Percentiles rank a stretch among this genome's conserved stretches.
Evolutionary conservation across 2,113 vertebrate genomes (phyloP).

Genomic region (Lepus timidus): DNA sequence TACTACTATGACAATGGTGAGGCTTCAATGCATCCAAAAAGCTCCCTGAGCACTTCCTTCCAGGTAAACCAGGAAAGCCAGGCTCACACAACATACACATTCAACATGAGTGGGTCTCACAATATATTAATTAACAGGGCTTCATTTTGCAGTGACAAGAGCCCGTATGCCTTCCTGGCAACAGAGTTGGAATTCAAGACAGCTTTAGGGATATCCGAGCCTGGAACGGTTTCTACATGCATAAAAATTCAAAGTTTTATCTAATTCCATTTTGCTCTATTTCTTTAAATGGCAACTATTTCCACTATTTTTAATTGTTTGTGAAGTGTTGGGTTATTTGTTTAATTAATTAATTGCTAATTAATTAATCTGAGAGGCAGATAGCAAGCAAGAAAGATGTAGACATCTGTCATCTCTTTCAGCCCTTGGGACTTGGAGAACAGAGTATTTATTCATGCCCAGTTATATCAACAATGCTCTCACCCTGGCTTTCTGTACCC

Average conservation of each 20-base stretch:
- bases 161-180: slow-evolving; percentile 81
- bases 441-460: too few relatives aligned
- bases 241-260: slow-evolving; percentile 28
- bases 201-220: slow-evolving; percentile 40
- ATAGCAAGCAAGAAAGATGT: too few relatives aligned
- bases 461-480: too few relatives aligned
- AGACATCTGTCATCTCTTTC: too few relatives aligned
- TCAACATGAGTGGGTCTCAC: slow-evolving; percentile 77
- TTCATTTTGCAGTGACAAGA: slow-evolving; percentile 80
- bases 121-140: slow-evolving; percentile 84
- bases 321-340: too few relatives aligned
- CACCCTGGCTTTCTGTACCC: too few relatives aligned
- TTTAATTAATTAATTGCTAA: too few relatives aligned
- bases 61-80: slow-evolving; percentile 75
- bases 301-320: too few relatives aligned
- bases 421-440: too few relatives aligned
- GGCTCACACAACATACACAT: slow-evolving; percentile 69
- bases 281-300: too few relatives aligned
- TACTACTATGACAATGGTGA: not conserved
- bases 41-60: slow-evolving; percentile 71
- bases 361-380: too few relatives aligned
- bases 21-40: slow-evolving; percentile 66
- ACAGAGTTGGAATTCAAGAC: slow-evolving; percentile 48
- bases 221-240: slow-evolving; percentile 55
- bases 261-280: slow-evolving; percentile 14